Conservation (phyloP, 1,140 invertebrate species). For the Drosophila azteca region DNA sequence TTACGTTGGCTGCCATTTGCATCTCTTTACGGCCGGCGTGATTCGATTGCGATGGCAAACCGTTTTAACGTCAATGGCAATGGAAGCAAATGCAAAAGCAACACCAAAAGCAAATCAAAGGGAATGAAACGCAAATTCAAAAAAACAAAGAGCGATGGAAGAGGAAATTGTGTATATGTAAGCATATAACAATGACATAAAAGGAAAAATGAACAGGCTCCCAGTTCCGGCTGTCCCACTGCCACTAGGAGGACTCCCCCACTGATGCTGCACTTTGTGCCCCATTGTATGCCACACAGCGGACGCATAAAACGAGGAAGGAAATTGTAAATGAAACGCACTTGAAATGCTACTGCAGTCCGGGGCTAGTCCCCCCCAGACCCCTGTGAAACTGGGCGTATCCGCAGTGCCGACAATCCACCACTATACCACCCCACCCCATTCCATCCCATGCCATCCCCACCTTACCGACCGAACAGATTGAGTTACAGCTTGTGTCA, state of each 20-base stretch:
- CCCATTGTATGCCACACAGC: constrained; percentile 59
- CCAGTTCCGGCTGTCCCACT: constrained; percentile 21
- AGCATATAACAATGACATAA: constrained; percentile 73
- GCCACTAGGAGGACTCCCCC: neutral
- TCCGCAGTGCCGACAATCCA: constrained; percentile 39
- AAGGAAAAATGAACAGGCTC: constrained; percentile 57
- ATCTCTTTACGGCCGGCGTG: constrained; percentile 75
- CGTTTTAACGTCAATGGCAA: constrained; percentile 63
- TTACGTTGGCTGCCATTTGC: constrained; percentile 63
- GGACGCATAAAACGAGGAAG: constrained; percentile 66
- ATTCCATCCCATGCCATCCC: neutral
- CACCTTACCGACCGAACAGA: constrained; percentile 12
- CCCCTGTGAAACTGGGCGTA: constrained; percentile 16
- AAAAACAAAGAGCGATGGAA: constrained; percentile 18
- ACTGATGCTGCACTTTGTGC: constrained; percentile 42
- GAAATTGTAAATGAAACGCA: constrained; percentile 81
- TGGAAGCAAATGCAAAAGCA: constrained; percentile 34
- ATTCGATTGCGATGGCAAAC: constrained; percentile 74
- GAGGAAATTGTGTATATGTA: constrained; percentile 48
- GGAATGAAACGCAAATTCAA: constrained; percentile 15
- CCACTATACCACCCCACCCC: neutral
- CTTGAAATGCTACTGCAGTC: constrained; percentile 66
- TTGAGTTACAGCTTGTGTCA: constrained; percentile 54
- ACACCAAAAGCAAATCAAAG: constrained; percentile 6
- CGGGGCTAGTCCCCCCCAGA: too few relatives aligned